Percentiles rank a stretch among this genome's conserved stretches.
Evolutionary conservation across 2,113 vertebrate species (phyloP).

Genomic region (Tragelaphus buxtoni): DNA sequence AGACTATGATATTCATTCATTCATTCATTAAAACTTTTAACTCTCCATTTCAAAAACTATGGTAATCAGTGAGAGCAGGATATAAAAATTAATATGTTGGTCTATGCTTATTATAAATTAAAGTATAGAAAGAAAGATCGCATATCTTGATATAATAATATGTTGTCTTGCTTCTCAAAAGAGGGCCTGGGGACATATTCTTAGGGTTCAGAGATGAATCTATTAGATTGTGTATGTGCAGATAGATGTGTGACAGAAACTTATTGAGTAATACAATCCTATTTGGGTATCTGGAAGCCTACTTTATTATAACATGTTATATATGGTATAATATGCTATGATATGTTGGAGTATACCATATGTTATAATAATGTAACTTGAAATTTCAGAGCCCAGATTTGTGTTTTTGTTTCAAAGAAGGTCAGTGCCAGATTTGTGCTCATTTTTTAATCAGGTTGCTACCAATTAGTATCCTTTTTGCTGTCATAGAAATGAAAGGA

Average conservation of each 20-base stretch:
- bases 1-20: background rate
- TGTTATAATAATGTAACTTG: background rate
- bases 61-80: background rate
- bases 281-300: background rate
- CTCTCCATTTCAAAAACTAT: background rate
- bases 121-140: background rate
- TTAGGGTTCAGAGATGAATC: background rate
- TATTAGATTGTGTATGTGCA: background rate
- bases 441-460: background rate
- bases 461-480: background rate
- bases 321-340: background rate
- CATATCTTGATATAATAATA: background rate
- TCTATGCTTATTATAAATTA: background rate
- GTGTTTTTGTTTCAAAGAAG: background rate
- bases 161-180: background rate
- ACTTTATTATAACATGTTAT: background rate
- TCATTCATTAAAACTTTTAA: background rate
- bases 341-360: background rate
- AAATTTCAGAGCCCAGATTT: background rate
- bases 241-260: background rate
- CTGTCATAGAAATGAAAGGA: background rate
- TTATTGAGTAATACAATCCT: background rate
- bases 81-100: background rate
- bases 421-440: background rate
- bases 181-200: background rate